Conservation (phyloP, 2,797 vertebrate genomes). For the Paratrypauchen microcephalus region DNA sequence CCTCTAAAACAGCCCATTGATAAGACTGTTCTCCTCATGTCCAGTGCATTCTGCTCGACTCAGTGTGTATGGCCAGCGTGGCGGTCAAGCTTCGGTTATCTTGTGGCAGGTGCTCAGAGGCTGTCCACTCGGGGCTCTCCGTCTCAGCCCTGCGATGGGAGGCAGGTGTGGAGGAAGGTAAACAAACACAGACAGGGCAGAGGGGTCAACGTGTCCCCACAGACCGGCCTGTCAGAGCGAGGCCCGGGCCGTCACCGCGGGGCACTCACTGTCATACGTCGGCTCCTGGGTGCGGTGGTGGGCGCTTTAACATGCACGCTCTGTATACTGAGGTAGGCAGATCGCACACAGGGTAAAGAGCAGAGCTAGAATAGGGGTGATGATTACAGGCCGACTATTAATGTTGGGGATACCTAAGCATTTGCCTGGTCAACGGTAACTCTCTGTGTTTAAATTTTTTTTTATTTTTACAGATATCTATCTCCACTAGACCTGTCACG, state of each 20-base stretch:
- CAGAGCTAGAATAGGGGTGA: constrained; percentile 4
- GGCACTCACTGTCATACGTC: constrained; percentile 60
- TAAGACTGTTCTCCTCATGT: constrained; percentile 57
- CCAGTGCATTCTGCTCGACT: constrained; percentile 44
- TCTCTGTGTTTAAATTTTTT: too few species aligned
- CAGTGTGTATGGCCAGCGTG: constrained; percentile 52
- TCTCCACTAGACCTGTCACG: too few species aligned
- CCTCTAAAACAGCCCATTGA: constrained; percentile 63
- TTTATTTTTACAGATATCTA: too few species aligned
- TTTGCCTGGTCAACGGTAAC: too few species aligned
- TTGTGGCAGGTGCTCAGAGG: constrained; percentile 70
- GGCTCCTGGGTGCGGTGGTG: constrained; percentile 39
- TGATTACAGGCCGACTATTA: not conserved
- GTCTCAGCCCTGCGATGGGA: constrained; percentile 69
- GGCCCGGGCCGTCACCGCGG: constrained; percentile 56
- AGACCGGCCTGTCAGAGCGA: constrained; percentile 71
- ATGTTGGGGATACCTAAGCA: too few species aligned
- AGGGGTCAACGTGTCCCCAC: constrained; percentile 67
- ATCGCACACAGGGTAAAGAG: constrained; percentile 28
- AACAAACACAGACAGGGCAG: constrained; percentile 68
- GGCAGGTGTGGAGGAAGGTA: constrained; percentile 72
- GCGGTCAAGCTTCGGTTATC: constrained; percentile 72
- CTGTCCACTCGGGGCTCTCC: constrained; percentile 67
- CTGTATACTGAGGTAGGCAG: constrained; percentile 17
- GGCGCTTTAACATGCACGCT: constrained; percentile 56